A percentile compares a stretch with the other conserved stretches of the same genome.
phyloP scores from a whole-genome alignment of 2,888 invertebrate genomes.

The Shargacucullia verbasci region DNA sequence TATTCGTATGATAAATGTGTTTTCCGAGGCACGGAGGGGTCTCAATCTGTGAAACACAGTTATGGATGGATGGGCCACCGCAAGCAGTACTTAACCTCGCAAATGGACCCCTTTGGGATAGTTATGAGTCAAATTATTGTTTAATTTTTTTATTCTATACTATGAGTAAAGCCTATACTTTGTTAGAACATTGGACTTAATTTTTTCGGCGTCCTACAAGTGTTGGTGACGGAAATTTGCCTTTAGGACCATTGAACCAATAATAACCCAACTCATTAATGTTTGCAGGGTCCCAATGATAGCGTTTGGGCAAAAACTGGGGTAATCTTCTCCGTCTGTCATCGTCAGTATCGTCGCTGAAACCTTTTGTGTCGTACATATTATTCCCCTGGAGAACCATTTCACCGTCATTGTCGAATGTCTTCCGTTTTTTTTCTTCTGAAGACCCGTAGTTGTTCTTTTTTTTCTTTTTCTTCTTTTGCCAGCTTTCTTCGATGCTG shows the following conservation, averaged over 20 bases:
- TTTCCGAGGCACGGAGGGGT: no score
- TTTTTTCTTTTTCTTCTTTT: neutral
- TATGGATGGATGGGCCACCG: no score
- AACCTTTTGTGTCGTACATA: neutral
- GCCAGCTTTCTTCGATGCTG: constrained; percentile 1
- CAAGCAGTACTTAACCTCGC: no score
- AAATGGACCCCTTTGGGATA: no score
- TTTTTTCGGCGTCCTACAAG: neutral
- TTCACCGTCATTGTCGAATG: neutral
- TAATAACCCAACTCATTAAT: constrained; percentile 66
- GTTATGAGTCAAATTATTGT: no score
- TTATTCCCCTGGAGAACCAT: constrained; percentile 30
- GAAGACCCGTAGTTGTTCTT: neutral
- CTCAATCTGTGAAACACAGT: no score
- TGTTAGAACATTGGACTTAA: no score
- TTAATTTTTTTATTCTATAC: no score
- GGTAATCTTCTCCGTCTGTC: constrained; percentile 56
- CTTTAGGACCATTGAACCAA: constrained; percentile 75
- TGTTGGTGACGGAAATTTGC: constrained; percentile 46
- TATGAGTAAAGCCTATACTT: no score
- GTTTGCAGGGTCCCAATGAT: constrained; percentile 68
- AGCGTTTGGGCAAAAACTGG: constrained; percentile 74
- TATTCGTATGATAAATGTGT: no score
- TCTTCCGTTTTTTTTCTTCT: constrained; percentile 4
- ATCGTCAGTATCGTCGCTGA: accelerated